These are phyloP conservation scores for Gymnogyps californianus DNA, from an alignment of 2,113 vertebrate species.

Conservation along the genomic window DNA sequence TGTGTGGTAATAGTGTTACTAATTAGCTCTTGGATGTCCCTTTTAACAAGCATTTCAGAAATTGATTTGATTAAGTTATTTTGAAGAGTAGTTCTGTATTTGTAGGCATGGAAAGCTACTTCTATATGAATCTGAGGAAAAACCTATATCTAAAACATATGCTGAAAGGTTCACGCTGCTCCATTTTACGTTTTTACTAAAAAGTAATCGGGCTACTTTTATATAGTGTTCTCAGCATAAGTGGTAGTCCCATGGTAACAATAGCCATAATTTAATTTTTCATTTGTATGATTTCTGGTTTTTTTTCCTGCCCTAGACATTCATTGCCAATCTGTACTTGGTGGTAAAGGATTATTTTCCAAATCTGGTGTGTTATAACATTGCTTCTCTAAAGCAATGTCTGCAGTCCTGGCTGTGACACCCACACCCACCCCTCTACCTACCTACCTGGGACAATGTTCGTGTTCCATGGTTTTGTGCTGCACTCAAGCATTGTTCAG, in stretches of 20 bases:
- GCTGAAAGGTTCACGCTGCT: neutral
- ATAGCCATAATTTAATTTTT: neutral
- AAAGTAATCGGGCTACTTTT: neutral
- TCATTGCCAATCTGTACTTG: neutral
- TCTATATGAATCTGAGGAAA: neutral
- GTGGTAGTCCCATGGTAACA: neutral
- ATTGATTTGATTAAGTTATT: neutral
- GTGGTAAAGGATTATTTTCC: neutral
- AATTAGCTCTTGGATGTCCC: neutral
- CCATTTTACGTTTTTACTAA: neutral
- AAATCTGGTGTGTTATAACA: neutral
- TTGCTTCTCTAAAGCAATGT: neutral
- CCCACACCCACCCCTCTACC: accelerated
- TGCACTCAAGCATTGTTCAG: neutral
- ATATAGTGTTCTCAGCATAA: neutral
- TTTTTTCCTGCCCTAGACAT: neutral
- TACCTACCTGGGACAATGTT: neutral
- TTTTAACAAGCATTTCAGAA: neutral
- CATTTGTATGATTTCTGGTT: neutral
- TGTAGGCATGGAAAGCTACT: neutral
- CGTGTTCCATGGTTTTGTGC: neutral
- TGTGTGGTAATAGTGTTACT: neutral
- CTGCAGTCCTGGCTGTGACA: neutral
- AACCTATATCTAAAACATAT: neutral
- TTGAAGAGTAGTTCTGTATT: neutral